Base-by-base conservation (phyloP, 2,888 invertebrate species). In the Bombylius major region DNA sequence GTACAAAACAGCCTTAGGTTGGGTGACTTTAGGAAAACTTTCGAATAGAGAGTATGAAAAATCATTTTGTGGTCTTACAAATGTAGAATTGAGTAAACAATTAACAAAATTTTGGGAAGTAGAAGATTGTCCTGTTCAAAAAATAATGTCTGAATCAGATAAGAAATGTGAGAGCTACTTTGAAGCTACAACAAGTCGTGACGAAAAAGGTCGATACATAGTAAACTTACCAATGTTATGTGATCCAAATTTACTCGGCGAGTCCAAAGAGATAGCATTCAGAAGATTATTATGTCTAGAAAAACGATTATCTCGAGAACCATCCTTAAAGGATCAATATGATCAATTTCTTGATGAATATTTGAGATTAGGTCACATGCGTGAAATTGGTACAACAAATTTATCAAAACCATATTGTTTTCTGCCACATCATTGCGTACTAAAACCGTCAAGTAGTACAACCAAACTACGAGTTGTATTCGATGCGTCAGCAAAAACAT, bases 1-100 rank as follows among this genome's bases (percentile, higher is more conserved):
- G 11, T 56, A 59, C 51, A 55, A 58, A 12, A 56, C 51, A 9
- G 7, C 14, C 12, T 42, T 56, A 39, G 56, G 56, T 6, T 57
- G 55, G 56, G 33, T 58, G 48, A 54, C 58, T 13, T 54, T 57
- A 7, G 59, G 56, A 7, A 31, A 51, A 32, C 12, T 13, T 23
- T 53, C 23, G 39, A 49, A 48, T 48, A 11, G 4, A 39, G 5
- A 9, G 4, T 4, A 42, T 42, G 1, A 1, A 42, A 1, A 1
- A 1, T 6, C 8, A 36, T 5, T 36, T 36, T 42, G 39, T 42
- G 39, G 39, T 2, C 4, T 42, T 1, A 42, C 39, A 8, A 42
- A 42, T 5, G 4, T 42, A 5, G 39, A 42, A 42, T 11, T 42
- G 3, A 3, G 5, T 11, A 11, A 42, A 4, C 39, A 8, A 11